Evolutionary conservation across 2,888 invertebrate genomes (phyloP).

Genomic region (Epiblema foenella): DNA sequence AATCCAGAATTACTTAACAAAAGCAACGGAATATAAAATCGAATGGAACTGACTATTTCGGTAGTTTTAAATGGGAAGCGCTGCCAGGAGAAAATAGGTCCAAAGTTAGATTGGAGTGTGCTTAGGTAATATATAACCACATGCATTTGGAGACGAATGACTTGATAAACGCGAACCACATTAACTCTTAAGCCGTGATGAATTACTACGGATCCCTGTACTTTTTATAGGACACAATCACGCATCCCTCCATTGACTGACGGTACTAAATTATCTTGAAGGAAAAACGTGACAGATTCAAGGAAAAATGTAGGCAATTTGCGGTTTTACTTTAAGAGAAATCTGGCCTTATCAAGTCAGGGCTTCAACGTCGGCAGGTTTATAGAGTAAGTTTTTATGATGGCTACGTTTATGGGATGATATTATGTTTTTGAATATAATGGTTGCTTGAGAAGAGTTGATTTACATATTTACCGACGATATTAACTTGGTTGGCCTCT

Average conservation of each 20-base stretch:
- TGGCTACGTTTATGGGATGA: constrained; percentile 15
- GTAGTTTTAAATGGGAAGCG: constrained; percentile 16
- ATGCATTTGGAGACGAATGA: constrained; percentile 21
- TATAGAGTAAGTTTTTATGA: constrained; percentile 33
- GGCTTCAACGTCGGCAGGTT: constrained; percentile 20
- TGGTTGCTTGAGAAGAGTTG: neutral
- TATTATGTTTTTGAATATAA: constrained; percentile 23
- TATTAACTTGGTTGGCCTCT: too few relatives aligned
- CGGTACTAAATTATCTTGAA: constrained; percentile 32
- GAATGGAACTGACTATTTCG: constrained; percentile 25
- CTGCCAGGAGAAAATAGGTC: constrained; percentile 1
- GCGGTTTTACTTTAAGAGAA: constrained; percentile 20
- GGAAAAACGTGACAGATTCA: constrained; percentile 29
- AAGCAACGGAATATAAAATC: constrained; percentile 9
- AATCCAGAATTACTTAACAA: constrained; percentile 18
- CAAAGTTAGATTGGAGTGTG: constrained; percentile 26
- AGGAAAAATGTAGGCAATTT: constrained; percentile 28
- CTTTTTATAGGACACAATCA: constrained; percentile 34
- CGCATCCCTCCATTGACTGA: constrained; percentile 8
- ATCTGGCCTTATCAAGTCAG: constrained; percentile 33
- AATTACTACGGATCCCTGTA: constrained; percentile 27
- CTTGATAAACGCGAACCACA: constrained; percentile 36
- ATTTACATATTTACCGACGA: neutral
- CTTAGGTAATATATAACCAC: constrained; percentile 26
- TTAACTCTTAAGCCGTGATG: constrained; percentile 30